These are phyloP conservation scores for Crax fasciolata DNA, from an alignment of 2,797 vertebrate genomes.

Conservation along the genomic window DNA sequence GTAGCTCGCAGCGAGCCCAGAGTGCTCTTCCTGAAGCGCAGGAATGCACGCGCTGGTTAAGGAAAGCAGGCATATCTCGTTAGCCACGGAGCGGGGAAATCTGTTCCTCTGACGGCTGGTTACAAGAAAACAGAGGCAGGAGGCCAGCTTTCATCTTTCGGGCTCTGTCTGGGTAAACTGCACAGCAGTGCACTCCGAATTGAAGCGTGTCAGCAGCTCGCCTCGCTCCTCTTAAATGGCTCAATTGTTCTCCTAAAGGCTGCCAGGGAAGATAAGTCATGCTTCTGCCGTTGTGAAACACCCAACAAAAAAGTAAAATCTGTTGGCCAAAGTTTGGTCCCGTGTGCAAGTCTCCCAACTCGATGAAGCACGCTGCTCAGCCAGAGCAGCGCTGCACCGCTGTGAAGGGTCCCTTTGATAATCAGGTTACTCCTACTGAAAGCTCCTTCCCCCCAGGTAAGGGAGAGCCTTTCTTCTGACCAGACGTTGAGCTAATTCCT, in stretches of 20 bases:
- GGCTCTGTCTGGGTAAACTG: conserved; percentile 42
- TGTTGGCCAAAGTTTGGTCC: not conserved
- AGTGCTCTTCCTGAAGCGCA: conserved; percentile 61
- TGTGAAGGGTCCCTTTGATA: not conserved
- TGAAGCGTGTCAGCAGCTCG: conserved; percentile 50
- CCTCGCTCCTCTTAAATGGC: conserved; percentile 21
- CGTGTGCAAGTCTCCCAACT: not conserved
- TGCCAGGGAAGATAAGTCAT: conserved; percentile 13
- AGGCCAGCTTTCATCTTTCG: conserved; percentile 37
- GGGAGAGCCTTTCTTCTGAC: not conserved
- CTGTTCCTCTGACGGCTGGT: not conserved
- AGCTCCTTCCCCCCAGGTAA: not conserved
- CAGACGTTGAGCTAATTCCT: not conserved
- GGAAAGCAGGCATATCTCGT: conserved; percentile 58
- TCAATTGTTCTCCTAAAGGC: conserved; percentile 37
- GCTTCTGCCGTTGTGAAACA: conserved; percentile 33
- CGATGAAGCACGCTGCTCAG: not conserved
- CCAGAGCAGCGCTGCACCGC: not conserved
- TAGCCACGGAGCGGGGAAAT: conserved; percentile 34
- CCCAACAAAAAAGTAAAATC: not conserved
- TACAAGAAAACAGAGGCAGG: conserved; percentile 49
- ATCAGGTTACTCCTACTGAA: not conserved
- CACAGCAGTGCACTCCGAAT: conserved; percentile 17
- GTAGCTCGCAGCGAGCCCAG: not conserved
- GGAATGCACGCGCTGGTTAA: conserved; percentile 43